Conservation (phyloP, 2,113 vertebrate species). For the Erythrocercus mccallii region DNA sequence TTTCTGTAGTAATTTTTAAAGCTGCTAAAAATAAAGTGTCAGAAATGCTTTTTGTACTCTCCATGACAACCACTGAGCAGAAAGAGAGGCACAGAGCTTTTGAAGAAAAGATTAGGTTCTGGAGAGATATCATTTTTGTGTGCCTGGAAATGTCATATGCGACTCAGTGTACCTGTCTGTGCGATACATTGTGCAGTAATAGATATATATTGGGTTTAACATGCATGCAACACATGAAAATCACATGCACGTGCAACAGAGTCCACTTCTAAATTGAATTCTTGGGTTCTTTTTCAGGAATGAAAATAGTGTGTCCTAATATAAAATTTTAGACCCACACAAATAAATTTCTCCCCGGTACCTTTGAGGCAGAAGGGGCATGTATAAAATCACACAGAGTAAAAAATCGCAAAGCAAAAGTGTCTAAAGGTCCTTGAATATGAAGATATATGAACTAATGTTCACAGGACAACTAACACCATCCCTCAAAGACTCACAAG, state of each 20-base stretch:
- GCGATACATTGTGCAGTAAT: background rate
- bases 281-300: background rate
- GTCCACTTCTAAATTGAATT: background rate
- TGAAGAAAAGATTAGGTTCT: background rate
- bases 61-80: conserved; percentile 17
- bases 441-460: background rate
- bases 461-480: background rate
- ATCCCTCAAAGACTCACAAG: background rate
- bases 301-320: background rate
- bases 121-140: background rate
- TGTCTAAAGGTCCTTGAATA: background rate
- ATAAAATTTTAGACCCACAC: background rate
- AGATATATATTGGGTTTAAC: background rate
- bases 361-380: background rate
- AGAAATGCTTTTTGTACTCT: conserved; percentile 14
- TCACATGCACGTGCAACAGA: background rate
- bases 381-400: background rate
- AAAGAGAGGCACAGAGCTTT: background rate
- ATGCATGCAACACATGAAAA: background rate
- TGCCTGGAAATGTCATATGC: background rate
- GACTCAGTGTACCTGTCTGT: background rate
- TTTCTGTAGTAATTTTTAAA: conserved; percentile 49
- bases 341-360: background rate
- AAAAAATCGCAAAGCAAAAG: fast-evolving
- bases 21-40: conserved; percentile 32